Percentiles rank a stretch among this genome's conserved stretches.
These are phyloP conservation scores for Philypnodon macrostomus DNA, from an alignment of 2,797 vertebrate species.

Conservation along the genomic window DNA sequence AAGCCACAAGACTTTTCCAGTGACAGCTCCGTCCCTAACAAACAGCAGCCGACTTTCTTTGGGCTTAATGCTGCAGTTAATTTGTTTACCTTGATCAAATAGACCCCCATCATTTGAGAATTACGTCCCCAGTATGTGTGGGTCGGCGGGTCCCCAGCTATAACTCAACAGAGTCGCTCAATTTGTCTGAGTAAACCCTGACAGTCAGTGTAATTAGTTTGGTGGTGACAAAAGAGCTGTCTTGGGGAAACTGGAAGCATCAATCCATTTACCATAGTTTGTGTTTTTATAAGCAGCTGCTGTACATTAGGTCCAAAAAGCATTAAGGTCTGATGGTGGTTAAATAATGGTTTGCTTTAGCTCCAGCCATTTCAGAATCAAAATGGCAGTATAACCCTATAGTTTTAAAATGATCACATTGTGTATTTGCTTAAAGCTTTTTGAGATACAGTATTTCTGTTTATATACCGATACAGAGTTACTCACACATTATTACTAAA, in stretches of 20 bases:
- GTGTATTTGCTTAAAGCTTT: too few species aligned
- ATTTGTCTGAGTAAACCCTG: constrained; percentile 53
- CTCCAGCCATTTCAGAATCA: too few species aligned
- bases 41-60: constrained; percentile 23
- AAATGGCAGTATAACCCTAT: too few species aligned
- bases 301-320: constrained; percentile 12
- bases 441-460: too few species aligned
- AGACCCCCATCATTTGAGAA: constrained; percentile 46
- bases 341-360: not conserved
- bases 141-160: constrained; percentile 29
- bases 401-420: too few species aligned
- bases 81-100: constrained; percentile 67
- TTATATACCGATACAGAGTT: too few species aligned
- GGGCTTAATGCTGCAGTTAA: constrained; percentile 47
- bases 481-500: too few species aligned
- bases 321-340: constrained; percentile 4
- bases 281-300: constrained; percentile 45
- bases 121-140: constrained; percentile 52
- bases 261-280: constrained; percentile 44
- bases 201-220: constrained; percentile 70
- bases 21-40: constrained; percentile 39
- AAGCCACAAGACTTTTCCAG: constrained; percentile 6
- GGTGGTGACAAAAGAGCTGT: constrained; percentile 64
- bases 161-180: constrained; percentile 52
- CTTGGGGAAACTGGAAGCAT: constrained; percentile 39